Percentiles rank a stretch among this genome's conserved stretches.
phyloP scores from a whole-genome alignment of 1,140 invertebrate genomes.

The Conus betulinus region DNA sequence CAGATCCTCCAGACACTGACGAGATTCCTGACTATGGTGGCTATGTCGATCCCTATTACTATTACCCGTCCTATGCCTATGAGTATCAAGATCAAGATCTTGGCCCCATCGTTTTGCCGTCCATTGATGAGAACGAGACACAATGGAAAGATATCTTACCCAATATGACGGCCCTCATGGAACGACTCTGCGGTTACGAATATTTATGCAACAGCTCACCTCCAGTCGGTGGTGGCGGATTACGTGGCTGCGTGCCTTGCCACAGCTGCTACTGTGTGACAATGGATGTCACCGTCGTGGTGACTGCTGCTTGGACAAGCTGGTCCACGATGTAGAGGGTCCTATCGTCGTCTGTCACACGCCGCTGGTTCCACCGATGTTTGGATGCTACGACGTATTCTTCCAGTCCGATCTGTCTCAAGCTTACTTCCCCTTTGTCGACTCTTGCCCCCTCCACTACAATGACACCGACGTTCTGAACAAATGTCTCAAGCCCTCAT shows the following conservation, averaged over 20 bases:
- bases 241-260: background rate
- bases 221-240: background rate
- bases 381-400: constrained; percentile 10
- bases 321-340: background rate
- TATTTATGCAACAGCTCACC: background rate
- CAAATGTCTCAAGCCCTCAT: background rate
- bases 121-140: background rate
- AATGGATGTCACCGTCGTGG: background rate
- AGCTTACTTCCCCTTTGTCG: background rate
- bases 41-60: too few relatives aligned
- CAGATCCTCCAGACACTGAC: too few relatives aligned
- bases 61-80: background rate
- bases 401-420: background rate
- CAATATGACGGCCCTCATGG: background rate
- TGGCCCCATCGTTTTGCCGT: background rate
- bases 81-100: background rate
- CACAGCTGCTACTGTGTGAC: constrained; percentile 27
- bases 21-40: too few relatives aligned
- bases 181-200: background rate
- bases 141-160: background rate
- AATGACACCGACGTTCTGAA: background rate
- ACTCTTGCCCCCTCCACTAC: background rate
- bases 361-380: background rate
- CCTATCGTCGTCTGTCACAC: too few relatives aligned
- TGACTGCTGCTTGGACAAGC: constrained; percentile 37